Evolutionary conservation across 2,888 invertebrate species (phyloP), one percentile per base, ranked within the genome.

Genomic region (Eupithecia pulchellata): DNA sequence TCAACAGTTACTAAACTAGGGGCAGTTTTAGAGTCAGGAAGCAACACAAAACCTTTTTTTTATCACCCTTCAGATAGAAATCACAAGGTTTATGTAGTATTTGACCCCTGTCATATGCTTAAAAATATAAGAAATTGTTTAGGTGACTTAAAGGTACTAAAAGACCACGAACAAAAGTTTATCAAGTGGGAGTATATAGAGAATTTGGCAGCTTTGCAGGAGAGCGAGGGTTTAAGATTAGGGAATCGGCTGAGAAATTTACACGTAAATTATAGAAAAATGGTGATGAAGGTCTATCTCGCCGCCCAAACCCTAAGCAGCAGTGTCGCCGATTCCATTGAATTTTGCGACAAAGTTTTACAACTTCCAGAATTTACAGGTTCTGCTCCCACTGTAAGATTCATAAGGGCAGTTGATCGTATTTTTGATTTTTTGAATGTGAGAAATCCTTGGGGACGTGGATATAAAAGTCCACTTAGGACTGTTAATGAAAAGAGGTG

Each of bases 381-480:
- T 74, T 74, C 60, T 64, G 65, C 57, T 62, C 64, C 61, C 58
- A 62, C 47, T 32, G 61, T 67, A 30, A 67, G 61, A 61, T 61
- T 67, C 61, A 67, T 67, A 63, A 68, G 62, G 70, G 36, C 36
- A 36, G 36, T 36, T 36, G 36, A 71, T 64, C 52, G 71, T 55
- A 68, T 71, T 60, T 71, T 74, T 62, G 66, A 74, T 64, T 74
- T 74, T 71, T 69, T 74, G 47, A 74, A 74, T 69, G 71, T 74
- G 42, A 63, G 69, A 25, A 72, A 69, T 74, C 62, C 66, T 52
- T 66, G 69, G 66, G 66, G 72, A 52, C 60, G 64, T 55, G 63
- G 32, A 17, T 36, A 34, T 30, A 27, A 61, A 61, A 61, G 25
- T 29, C 25, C 17, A 30, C 61, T 61, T 17, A 29, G 61, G 30